Conservation (phyloP, 2,888 invertebrate species). For the Serrognathus titanus region DNA sequence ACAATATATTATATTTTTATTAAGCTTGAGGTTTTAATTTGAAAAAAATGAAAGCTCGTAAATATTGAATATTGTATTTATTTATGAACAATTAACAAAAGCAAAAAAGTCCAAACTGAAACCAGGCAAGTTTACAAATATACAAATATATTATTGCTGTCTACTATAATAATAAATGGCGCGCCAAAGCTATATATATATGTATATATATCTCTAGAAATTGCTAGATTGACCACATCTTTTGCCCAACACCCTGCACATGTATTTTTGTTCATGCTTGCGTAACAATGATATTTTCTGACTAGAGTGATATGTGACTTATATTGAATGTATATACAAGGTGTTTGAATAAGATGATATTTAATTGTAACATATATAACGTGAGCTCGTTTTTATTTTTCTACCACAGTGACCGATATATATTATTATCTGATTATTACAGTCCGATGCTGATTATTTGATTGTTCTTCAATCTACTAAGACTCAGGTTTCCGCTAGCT, state of each 20-base stretch:
- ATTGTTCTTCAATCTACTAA: constrained; percentile 23
- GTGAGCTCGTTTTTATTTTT: constrained; percentile 14
- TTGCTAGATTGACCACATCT: constrained; percentile 4
- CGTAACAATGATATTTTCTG: constrained; percentile 1
- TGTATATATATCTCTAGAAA: background rate
- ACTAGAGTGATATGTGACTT: constrained; percentile 29
- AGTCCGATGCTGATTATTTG: constrained; percentile 41
- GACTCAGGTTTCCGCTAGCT: background rate
- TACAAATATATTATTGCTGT: constrained; percentile 32
- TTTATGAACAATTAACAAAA: constrained; percentile 23
- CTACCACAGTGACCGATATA: constrained; percentile 24
- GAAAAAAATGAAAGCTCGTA: background rate
- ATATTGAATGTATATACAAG: background rate
- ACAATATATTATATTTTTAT: constrained; percentile 9
- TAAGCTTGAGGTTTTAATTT: background rate
- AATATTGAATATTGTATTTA: constrained; percentile 5
- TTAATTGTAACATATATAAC: constrained; percentile 13
- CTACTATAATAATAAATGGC: constrained; percentile 16
- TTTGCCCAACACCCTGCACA: constrained; percentile 16
- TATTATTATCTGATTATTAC: constrained; percentile 48
- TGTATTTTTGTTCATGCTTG: constrained; percentile 6
- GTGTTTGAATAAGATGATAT: constrained; percentile 2
- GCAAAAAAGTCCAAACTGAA: constrained; percentile 29
- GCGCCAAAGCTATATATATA: constrained; percentile 11
- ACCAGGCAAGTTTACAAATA: constrained; percentile 32